Base-by-base conservation (phyloP, 2,113 vertebrate species). In the Carlito syrichta region DNA sequence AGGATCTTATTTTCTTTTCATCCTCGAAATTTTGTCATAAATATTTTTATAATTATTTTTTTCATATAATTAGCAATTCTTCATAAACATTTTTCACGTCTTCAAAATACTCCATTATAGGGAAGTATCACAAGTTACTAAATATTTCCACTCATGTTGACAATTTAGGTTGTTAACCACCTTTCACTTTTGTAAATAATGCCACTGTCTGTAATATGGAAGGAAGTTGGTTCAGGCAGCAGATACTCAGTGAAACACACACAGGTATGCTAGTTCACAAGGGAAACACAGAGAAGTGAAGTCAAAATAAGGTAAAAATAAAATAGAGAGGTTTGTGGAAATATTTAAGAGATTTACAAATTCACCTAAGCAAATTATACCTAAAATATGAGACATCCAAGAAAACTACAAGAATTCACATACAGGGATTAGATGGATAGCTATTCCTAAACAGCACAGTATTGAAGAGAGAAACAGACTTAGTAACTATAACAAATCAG, bases 1-100 rank as follows among this genome's bases (percentile, higher is more conserved):
- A 69, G 23, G 54, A 52, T 30, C 66, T 76, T 43, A 6, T 76
- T 62, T 56, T 62, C 62, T 78, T 79, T 92, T 66, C 58, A 32
- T 60, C 13, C 23, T 89, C 71, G 27, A 32, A 92, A 10, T 89
- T 27, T 52, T 69, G 35, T 16, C 69, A 20, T 45, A 14, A 43
- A 50, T 50, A 74, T 48, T 90, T 89, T 43, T 95, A 40, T 9
- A 84, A 76, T 94, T 52, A 76, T n/a, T 43, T 86, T 77, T 85
- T 76, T 77, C 76, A 58, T 86, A 11, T 38, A 20, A 85, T 83
- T 73, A 43, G n/a, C 89, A 93, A 87, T 0, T 38, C 56, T 93
- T 91, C 40, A 82, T 54, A 63, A 76, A 38, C 12, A 40, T 58
- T 32, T 19, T 93, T 73, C 10, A 38, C 45, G 48, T 8, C 43